These are phyloP conservation scores for Polydrusus cervinus DNA, from an alignment of 2,888 invertebrate species.

Conservation along the genomic window DNA sequence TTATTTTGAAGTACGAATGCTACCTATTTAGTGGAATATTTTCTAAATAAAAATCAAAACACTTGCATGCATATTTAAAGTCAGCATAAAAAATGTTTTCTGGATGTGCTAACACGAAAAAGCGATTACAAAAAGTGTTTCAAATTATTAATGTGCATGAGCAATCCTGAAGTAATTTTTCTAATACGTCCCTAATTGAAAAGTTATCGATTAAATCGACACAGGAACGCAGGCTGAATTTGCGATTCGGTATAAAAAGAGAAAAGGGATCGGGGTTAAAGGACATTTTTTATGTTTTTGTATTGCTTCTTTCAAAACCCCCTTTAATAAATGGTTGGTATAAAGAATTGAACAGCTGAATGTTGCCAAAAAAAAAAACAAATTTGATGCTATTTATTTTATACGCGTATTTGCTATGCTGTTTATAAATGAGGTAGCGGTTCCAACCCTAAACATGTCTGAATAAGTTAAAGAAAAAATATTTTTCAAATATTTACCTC, in stretches of 20 bases:
- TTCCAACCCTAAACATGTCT: background rate
- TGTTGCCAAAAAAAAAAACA: conserved; percentile 4
- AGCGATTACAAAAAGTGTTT: too few species aligned
- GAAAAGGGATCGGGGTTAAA: conserved; percentile 22
- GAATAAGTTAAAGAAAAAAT: background rate
- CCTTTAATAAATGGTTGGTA: conserved; percentile 18
- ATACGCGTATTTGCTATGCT: conserved; percentile 9
- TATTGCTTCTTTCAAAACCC: conserved; percentile 8
- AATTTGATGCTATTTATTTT: conserved; percentile 17
- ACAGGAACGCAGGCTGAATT: conserved; percentile 8
- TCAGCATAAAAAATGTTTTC: too few species aligned
- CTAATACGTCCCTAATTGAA: conserved; percentile 36
- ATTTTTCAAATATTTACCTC: too few species aligned
- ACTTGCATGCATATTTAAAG: too few species aligned
- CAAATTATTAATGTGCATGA: too few species aligned
- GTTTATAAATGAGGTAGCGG: conserved; percentile 9
- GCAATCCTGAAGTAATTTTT: background rate
- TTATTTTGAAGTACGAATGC: too few species aligned
- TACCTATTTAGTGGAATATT: too few species aligned
- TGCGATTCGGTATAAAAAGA: conserved; percentile 11
- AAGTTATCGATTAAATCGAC: conserved; percentile 46
- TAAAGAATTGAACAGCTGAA: conserved; percentile 17
- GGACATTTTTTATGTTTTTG: conserved; percentile 17
- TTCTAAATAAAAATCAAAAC: too few species aligned
- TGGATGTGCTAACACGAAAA: too few species aligned